Percentiles rank a stretch among this genome's conserved stretches.
Conservation (phyloP, 2,888 invertebrate genomes). For the Dendrolimus pini region DNA sequence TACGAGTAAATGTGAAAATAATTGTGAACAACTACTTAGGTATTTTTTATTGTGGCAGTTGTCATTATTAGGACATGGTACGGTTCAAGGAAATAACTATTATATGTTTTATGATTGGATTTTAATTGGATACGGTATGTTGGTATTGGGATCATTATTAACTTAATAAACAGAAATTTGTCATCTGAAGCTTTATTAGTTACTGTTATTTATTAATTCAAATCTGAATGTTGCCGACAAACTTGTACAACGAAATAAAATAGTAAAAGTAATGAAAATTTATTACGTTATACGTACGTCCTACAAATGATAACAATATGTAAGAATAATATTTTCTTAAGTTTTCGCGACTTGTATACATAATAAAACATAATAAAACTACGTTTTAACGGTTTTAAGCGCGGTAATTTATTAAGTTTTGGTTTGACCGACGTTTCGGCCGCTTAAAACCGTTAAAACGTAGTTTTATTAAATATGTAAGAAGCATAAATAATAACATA, state of each 20-base stretch:
- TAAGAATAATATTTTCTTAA: too few relatives aligned
- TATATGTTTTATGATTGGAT: neutral
- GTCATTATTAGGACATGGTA: neutral
- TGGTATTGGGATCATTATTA: neutral
- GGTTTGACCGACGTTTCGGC: too few relatives aligned
- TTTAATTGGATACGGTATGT: neutral
- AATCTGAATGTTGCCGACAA: conserved; percentile 1
- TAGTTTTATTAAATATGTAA: too few relatives aligned
- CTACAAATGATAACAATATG: too few relatives aligned
- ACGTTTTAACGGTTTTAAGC: too few relatives aligned
- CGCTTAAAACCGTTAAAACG: too few relatives aligned
- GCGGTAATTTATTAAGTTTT: too few relatives aligned
- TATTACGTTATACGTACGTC: conserved; percentile 10
- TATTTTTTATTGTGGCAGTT: neutral
- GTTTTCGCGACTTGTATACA: too few relatives aligned
- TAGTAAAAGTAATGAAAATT: conserved; percentile 10
- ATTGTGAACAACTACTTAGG: neutral
- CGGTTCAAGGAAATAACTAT: neutral
- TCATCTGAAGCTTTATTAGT: neutral
- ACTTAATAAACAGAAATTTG: neutral
- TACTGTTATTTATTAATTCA: too few relatives aligned
- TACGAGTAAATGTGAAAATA: neutral
- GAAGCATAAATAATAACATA: too few relatives aligned
- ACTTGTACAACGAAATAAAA: conserved; percentile 6
- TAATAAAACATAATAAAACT: too few relatives aligned